A percentile compares a stretch with the other conserved stretches of the same genome.
Conservation (phyloP, 2,888 invertebrate genomes). For the Dexiosoma caninum region DNA sequence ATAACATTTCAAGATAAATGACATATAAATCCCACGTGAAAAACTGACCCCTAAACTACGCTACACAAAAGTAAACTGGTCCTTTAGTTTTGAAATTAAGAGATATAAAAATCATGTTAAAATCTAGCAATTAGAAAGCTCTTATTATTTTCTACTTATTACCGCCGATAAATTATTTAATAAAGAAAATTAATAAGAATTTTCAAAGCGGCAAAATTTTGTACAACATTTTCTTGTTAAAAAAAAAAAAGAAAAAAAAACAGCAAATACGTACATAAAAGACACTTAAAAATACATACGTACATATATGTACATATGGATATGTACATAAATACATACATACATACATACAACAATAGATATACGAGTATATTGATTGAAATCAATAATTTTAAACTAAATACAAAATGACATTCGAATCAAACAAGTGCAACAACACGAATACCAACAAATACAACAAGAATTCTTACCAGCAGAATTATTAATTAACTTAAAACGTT, state of each 20-base stretch:
- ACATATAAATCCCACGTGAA: too few species aligned
- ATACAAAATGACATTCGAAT: constrained; percentile 40
- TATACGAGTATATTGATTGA: constrained; percentile 32
- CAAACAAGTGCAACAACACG: neutral
- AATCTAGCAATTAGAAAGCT: too few species aligned
- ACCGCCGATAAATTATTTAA: neutral
- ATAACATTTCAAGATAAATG: too few species aligned
- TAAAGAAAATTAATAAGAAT: neutral
- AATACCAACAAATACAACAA: constrained; percentile 23
- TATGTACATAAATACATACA: neutral
- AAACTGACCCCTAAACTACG: too few species aligned
- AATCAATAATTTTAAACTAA: constrained; percentile 44
- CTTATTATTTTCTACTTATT: too few species aligned
- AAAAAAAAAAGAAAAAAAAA: neutral
- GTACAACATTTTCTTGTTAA: neutral
- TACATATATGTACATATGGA: neutral
- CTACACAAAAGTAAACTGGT: too few species aligned
- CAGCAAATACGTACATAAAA: neutral
- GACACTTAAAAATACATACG: too few species aligned
- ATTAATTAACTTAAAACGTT: constrained; percentile 75
- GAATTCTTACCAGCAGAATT: constrained; percentile 48
- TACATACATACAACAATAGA: neutral
- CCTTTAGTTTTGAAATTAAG: too few species aligned
- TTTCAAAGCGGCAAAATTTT: constrained; percentile 1
- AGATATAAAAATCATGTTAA: too few species aligned